Percentiles rank a stretch among this genome's conserved stretches.
Conservation (phyloP, 2,113 vertebrate species). For the Trogon surrucura region DNA sequence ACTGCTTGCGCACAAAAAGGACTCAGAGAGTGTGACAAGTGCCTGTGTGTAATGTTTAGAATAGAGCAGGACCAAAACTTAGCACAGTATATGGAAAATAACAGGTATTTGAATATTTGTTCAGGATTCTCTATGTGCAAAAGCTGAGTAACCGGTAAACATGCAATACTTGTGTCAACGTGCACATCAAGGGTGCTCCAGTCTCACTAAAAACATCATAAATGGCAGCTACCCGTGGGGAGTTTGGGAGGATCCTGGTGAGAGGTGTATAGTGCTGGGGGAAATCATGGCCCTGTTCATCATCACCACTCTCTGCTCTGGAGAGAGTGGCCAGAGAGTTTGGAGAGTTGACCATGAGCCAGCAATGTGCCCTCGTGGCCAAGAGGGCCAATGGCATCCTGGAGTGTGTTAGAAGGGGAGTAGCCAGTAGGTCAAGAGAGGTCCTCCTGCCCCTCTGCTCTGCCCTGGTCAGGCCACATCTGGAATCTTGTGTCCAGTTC, state of each 20-base stretch:
- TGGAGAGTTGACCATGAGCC: no score
- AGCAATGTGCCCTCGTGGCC: no score
- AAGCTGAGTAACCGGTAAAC: background rate
- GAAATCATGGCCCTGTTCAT: background rate
- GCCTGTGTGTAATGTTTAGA: background rate
- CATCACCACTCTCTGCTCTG: background rate
- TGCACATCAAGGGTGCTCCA: background rate
- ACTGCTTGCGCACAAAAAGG: background rate
- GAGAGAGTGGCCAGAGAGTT: background rate
- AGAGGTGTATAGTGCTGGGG: background rate
- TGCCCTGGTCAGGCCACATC: no score
- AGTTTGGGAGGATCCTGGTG: background rate
- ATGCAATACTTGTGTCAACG: background rate
- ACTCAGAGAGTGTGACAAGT: accelerated
- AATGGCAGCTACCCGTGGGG: background rate
- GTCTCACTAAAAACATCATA: background rate
- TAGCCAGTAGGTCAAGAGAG: no score
- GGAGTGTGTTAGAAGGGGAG: no score
- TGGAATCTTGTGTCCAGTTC: no score
- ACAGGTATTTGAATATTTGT: background rate
- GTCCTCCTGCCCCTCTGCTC: no score
- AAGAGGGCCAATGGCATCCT: no score
- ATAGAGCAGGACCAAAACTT: background rate
- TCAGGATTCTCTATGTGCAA: background rate
- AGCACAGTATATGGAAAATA: background rate